A percentile compares a stretch with the other conserved stretches of the same genome.
These are phyloP conservation scores for Planococcus citri DNA, from an alignment of 1,140 invertebrate genomes.

Conservation along the genomic window DNA sequence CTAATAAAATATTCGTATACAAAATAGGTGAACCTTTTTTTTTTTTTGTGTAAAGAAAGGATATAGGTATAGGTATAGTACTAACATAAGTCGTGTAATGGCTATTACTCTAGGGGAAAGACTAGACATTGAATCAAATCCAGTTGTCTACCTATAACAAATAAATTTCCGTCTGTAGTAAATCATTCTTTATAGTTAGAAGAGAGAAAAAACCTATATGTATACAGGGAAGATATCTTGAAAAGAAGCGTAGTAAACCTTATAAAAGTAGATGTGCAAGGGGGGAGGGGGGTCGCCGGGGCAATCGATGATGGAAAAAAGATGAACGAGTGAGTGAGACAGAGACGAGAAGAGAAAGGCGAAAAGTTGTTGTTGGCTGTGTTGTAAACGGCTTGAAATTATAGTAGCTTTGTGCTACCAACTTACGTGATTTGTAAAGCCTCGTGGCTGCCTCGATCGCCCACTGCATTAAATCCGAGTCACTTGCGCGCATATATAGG, in stretches of 20 bases:
- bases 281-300: too few species aligned
- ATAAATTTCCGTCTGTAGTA: neutral
- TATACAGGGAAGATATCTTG: neutral
- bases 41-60: neutral
- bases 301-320: too few species aligned
- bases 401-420: slow-evolving; percentile 20
- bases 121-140: neutral
- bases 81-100: too few species aligned
- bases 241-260: too few species aligned
- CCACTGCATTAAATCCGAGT: slow-evolving; percentile 16
- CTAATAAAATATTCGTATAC: neutral
- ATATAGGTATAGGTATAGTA: too few species aligned
- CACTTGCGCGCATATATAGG: slow-evolving; percentile 15
- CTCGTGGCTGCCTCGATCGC: slow-evolving; percentile 17
- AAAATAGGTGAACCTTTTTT: too few species aligned
- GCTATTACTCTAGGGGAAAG: too few species aligned
- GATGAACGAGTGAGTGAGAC: neutral
- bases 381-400: slow-evolving; percentile 18
- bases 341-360: neutral
- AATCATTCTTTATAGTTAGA: neutral
- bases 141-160: neutral
- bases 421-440: slow-evolving; percentile 19
- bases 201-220: too few species aligned
- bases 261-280: too few species aligned
- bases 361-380: slow-evolving; percentile 14